Conservation (phyloP, 2,888 invertebrate genomes). For the Agonopterix heracliana region DNA sequence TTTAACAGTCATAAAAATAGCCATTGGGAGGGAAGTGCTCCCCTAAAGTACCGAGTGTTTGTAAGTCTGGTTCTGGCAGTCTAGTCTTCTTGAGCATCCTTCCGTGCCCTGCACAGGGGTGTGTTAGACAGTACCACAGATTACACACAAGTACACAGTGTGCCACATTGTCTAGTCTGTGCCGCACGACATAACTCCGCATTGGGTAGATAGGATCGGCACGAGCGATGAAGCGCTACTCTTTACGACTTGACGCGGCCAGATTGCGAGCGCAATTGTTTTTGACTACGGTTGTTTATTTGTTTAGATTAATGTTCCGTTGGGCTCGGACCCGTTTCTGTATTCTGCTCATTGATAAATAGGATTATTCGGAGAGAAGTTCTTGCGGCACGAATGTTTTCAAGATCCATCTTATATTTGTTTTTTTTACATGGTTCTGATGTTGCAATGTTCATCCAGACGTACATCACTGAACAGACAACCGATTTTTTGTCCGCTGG, state of each 20-base stretch:
- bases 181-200: slow-evolving; percentile 40
- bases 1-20: too few relatives aligned
- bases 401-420: background rate
- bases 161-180: background rate
- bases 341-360: slow-evolving; percentile 1
- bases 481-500: too few relatives aligned
- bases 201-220: slow-evolving; percentile 47
- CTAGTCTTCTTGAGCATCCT: too few relatives aligned
- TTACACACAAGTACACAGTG: too few relatives aligned
- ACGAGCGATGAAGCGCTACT: slow-evolving; percentile 53
- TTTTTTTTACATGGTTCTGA: too few relatives aligned
- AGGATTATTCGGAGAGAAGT: background rate
- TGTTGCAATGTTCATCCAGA: too few relatives aligned
- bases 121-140: too few relatives aligned
- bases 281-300: slow-evolving; percentile 15
- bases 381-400: background rate
- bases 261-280: slow-evolving; percentile 30
- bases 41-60: too few relatives aligned
- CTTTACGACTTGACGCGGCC: slow-evolving; percentile 42
- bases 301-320: slow-evolving; percentile 10
- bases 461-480: too few relatives aligned
- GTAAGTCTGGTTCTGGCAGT: too few relatives aligned
- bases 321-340: background rate
- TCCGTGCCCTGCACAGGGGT: too few relatives aligned
- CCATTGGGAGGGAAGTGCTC: too few relatives aligned